These are phyloP conservation scores for Camelus dromedarius DNA, from an alignment of 2,113 vertebrate genomes.

Conservation along the genomic window DNA sequence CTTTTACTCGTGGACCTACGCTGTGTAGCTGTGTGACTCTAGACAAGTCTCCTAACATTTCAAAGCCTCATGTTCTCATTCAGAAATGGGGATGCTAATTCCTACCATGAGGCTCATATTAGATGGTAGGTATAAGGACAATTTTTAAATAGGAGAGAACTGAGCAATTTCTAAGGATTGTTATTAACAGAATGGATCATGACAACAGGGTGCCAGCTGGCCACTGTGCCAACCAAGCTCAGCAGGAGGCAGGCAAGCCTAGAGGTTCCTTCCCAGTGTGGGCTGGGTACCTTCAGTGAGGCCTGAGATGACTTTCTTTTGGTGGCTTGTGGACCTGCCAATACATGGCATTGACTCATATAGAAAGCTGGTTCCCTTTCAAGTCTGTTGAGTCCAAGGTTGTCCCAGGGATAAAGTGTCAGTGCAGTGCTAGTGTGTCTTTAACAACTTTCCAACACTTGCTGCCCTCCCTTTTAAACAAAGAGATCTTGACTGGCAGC, in stretches of 20 bases:
- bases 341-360: background rate
- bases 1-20: background rate
- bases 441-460: background rate
- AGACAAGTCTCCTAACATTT: background rate
- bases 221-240: background rate
- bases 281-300: background rate
- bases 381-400: background rate
- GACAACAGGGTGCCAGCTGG: background rate
- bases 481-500: background rate
- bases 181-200: conserved; percentile 8
- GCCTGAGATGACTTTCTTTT: background rate
- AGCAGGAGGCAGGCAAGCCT: background rate
- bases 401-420: conserved; percentile 9
- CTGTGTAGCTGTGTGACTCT: background rate
- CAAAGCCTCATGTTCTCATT: conserved; percentile 37
- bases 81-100: background rate
- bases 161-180: conserved; percentile 11
- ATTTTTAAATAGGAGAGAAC: conserved; percentile 40
- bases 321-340: background rate
- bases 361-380: background rate
- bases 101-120: background rate
- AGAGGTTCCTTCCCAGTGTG: background rate
- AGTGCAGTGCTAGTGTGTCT: background rate
- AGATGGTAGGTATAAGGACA: background rate
- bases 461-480: background rate